Conservation (phyloP, 2,113 vertebrate genomes). For the Anthoscopus minutus region DNA sequence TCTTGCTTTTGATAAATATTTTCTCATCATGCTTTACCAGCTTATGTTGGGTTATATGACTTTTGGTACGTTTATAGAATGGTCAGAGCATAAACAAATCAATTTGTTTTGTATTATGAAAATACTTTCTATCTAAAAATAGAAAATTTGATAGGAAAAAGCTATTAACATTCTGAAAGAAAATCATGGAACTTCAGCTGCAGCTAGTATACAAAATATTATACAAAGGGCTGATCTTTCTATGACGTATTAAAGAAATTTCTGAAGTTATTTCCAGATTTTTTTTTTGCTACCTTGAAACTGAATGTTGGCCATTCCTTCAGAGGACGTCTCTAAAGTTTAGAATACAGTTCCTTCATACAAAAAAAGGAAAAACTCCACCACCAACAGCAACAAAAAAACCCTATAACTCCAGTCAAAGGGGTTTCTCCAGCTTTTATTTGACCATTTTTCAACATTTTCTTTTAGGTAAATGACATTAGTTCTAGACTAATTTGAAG, state of each 20-base stretch:
- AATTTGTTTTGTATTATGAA: neutral
- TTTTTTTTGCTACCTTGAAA: neutral
- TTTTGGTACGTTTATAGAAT: neutral
- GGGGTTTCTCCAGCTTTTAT: neutral
- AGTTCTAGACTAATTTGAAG: neutral
- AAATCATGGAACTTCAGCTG: neutral
- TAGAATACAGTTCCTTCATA: neutral
- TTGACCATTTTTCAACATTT: neutral
- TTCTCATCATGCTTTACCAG: neutral
- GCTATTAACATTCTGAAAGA: neutral
- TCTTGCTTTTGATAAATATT: neutral
- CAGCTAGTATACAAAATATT: neutral
- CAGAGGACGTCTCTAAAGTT: neutral
- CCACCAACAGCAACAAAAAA: accelerated
- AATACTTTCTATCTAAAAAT: neutral
- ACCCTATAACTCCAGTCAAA: neutral
- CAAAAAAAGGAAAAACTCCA: neutral
- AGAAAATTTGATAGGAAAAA: neutral
- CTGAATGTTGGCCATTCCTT: neutral
- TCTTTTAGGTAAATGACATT: neutral
- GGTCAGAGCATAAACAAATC: neutral
- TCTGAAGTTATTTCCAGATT: neutral
- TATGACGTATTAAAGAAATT: neutral
- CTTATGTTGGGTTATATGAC: neutral
- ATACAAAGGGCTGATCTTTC: neutral